These are phyloP conservation scores for Pinctada fucata DNA, from an alignment of 2,888 invertebrate genomes.

Conservation along the genomic window DNA sequence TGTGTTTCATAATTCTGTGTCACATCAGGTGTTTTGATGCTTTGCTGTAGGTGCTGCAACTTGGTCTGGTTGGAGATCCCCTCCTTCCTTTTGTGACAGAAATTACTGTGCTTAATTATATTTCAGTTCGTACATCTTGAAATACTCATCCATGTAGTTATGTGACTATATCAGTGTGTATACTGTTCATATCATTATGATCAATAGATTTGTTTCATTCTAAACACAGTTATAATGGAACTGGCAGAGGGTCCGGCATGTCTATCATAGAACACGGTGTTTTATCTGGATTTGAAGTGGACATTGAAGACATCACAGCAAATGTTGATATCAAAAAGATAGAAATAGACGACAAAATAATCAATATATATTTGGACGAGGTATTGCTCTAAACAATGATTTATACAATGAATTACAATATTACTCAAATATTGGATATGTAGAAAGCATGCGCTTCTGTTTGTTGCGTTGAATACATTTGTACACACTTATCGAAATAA, in stretches of 20 bases:
- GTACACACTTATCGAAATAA: too few relatives aligned
- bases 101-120: too few relatives aligned
- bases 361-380: conserved; percentile 77
- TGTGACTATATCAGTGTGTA: too few relatives aligned
- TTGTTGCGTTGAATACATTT: too few relatives aligned
- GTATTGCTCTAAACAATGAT: conserved; percentile 53
- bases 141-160: too few relatives aligned
- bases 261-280: conserved; percentile 74
- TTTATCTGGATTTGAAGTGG: conserved; percentile 68
- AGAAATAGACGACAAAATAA: conserved; percentile 74
- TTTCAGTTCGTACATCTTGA: too few relatives aligned
- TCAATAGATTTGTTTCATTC: background rate
- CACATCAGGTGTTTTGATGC: too few relatives aligned
- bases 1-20: too few relatives aligned
- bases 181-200: background rate
- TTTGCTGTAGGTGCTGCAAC: background rate
- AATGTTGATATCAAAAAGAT: conserved; percentile 73
- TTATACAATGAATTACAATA: too few relatives aligned
- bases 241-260: conserved; percentile 68
- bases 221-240: conserved; percentile 42
- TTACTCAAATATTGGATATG: too few relatives aligned
- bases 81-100: too few relatives aligned
- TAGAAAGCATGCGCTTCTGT: too few relatives aligned
- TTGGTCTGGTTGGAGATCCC: background rate
- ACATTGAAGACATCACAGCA: conserved; percentile 55